Evolutionary conservation across 2,797 vertebrate species (phyloP), one percentile per base, ranked within the genome.

Genomic region (Poliocrania exsul): DNA sequence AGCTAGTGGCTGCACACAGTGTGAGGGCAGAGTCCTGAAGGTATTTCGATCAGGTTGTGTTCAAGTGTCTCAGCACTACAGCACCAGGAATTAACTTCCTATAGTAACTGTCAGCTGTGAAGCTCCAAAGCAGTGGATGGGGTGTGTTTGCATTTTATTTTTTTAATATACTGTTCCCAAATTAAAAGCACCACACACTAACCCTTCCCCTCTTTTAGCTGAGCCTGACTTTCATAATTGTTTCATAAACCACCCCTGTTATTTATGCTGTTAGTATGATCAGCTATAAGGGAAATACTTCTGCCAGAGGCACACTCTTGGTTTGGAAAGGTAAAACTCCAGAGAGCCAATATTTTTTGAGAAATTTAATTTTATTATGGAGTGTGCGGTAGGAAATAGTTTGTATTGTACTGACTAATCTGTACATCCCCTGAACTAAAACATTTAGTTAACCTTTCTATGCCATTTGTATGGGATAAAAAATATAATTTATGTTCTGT

Each of bases 21-120:
- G 62, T 58, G 83, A 81, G 75, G 35, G 67, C 91, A 90, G 60
- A 49, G 49, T 89, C 86, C 33, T 21, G 33, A 84, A 95, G 95
- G 94, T 62, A 81, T 90, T 96, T 81, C 50, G 60, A 88, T 94
- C 88, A 88, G 79, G 72, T 87, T 95, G 78, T 60, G 61, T 94
- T 94, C 46, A 42, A 95, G 57, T 54, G 78, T 66, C 65, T 92
- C 2, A 1, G 54, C 6, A 15, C 70, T 75, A 31, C 0, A 1
- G 33, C 50, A 69, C 54, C 25, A 50, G 86, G 49, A 95, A 88
- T 93, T 73, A 90, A 92, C 70, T 93, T 92, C 51, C 80, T 61
- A 0, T 54, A 77, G 51, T 82, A 81, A 88, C 51, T 75, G 51
- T 65, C 2, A 25, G 16, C 80, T 93, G 37, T 77, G 37, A 64